Evolutionary conservation across 2,113 vertebrate species (phyloP).

Genomic region (Martes martes): DNA sequence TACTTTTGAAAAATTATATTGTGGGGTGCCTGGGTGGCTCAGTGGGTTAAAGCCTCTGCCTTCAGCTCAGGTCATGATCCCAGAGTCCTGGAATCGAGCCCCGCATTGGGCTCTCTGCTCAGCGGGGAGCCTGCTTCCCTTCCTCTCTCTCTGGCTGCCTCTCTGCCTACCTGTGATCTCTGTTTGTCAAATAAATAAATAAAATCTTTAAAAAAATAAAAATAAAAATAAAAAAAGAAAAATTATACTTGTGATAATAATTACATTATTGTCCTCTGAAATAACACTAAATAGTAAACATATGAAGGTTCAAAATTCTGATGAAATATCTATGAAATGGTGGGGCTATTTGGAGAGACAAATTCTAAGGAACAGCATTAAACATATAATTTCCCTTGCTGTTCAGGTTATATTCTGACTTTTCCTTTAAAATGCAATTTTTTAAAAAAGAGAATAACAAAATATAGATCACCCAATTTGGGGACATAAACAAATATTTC

Average conservation of each 20-base stretch:
- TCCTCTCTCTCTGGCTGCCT: no score
- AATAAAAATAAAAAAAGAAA: no score
- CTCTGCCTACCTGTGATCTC: no score
- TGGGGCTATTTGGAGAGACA: conserved; percentile 38
- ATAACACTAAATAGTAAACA: not conserved
- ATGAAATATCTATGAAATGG: conserved; percentile 54
- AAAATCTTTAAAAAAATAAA: no score
- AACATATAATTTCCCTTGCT: conserved; percentile 65
- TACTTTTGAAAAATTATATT: not conserved
- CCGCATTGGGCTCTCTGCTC: no score
- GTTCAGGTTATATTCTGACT: conserved; percentile 65
- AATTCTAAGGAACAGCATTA: conserved; percentile 52
- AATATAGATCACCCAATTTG: conserved; percentile 67
- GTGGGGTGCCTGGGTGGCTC: no score
- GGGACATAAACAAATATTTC: conserved; percentile 63
- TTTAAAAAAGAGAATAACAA: conserved; percentile 62
- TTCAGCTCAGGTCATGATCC: no score
- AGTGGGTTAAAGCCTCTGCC: no score
- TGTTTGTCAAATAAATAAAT: no score
- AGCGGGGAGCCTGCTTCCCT: no score
- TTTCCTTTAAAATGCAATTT: conserved; percentile 75
- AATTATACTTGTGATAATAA: not conserved
- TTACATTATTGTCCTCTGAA: not conserved
- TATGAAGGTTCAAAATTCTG: not conserved
- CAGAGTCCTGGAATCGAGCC: no score